Evolutionary conservation across 92 coral and sea anemone genomes (phyloP), one percentile per base, ranked within the genome.

Genomic region (Zoanthus gigantus): DNA sequence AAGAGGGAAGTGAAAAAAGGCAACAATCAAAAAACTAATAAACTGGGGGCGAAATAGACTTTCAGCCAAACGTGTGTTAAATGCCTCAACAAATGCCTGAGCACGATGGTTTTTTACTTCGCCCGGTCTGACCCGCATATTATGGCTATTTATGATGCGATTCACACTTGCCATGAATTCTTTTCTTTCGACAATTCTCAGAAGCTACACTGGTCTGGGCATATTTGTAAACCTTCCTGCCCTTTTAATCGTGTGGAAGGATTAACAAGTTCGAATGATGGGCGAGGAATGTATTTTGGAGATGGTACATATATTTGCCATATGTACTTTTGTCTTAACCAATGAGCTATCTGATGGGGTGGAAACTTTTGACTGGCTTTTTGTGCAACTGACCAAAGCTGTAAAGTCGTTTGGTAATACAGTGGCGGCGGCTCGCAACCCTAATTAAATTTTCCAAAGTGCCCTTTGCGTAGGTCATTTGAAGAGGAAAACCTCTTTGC

Each of bases 111-210:
- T 76, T 14, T 46, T 66, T 9, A 76, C 81, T 56, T 76, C 65
- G 18, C 45, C 67, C 37, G 65, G 80, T 50, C 61, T 76, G 80
- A 76, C 50, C 45, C 65, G 1, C 16, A 76, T 63, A 2, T 76
- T 76, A 46, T 76, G 81, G 14, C 32, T 52, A 13, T 2, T 10
- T 66, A 76, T 76, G 45, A 76, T 52, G 81, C 81, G 81, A n/a
- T 29, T 52, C 81, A 76, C 81, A 6, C 53, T 76, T 76, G 81
- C 66, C 81, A 76, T 76, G 66, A 76, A 50, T 9, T 76, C 67
- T 76, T 74, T 74, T 0, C 60, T 58, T 46, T 74, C 79, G 60
- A 45, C 84, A 28, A 57, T 71, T 78, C 30, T 46, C 69, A 57
- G 46, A 2, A 47, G 34, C 58, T 32, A 50, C 54, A 50, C 0